Percentiles rank a stretch among this genome's conserved stretches.
These are phyloP conservation scores for Acanthosepion pharaonis DNA, from an alignment of 2,888 invertebrate species.

Conservation along the genomic window DNA sequence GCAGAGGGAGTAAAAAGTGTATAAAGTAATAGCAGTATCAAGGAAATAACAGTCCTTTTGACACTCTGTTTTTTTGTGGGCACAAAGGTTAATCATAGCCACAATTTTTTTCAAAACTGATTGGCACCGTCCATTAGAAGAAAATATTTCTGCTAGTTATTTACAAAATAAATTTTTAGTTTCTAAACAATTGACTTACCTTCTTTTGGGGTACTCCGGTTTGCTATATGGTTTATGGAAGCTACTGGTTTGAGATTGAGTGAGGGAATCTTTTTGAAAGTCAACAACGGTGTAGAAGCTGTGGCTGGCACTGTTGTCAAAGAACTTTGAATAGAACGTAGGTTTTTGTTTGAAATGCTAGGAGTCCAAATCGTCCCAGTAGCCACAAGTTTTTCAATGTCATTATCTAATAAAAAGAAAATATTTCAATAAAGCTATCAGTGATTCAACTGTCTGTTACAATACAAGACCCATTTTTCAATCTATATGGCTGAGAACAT, in stretches of 20 bases:
- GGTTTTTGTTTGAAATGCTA: constrained; percentile 51
- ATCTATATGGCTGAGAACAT: background rate
- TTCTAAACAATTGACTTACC: background rate
- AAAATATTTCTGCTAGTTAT: too few relatives aligned
- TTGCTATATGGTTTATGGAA: background rate
- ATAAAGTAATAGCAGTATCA: too few relatives aligned
- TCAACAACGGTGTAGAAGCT: background rate
- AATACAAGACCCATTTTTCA: background rate
- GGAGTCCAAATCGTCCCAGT: constrained; percentile 70
- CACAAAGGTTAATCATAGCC: too few relatives aligned
- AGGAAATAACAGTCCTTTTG: too few relatives aligned
- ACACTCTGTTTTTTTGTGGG: too few relatives aligned
- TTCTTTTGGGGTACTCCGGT: background rate
- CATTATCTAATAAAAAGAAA: constrained; percentile 57
- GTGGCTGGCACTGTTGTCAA: background rate
- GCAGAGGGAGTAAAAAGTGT: too few relatives aligned
- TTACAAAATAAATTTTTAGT: too few relatives aligned
- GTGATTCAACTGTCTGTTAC: background rate
- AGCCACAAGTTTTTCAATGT: constrained; percentile 67
- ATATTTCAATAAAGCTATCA: background rate
- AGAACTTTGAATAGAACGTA: background rate
- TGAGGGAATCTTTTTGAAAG: background rate
- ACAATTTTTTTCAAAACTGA: too few relatives aligned
- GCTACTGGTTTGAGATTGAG: background rate
- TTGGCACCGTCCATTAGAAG: too few relatives aligned